Percentiles rank a stretch among this genome's conserved stretches.
Conservation (phyloP, 2,888 invertebrate species). For the Apamea monoglypha region DNA sequence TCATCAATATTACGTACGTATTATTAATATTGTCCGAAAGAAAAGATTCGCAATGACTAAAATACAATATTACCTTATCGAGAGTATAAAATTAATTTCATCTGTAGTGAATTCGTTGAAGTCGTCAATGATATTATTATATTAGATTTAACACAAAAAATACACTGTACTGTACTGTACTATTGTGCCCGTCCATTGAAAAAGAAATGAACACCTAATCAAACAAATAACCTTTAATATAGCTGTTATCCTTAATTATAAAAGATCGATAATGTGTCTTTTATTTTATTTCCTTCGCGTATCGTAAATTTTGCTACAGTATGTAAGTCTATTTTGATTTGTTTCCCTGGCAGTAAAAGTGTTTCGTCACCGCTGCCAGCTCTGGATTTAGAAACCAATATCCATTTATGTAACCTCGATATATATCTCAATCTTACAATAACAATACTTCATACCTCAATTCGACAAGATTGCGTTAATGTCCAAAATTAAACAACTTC, state of each 20-base stretch:
- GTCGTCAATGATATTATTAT: background rate
- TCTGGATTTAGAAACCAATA: conserved; percentile 2
- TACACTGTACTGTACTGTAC: too few species aligned
- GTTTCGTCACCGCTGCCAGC: background rate
- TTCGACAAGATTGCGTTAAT: conserved; percentile 31
- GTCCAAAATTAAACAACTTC: conserved; percentile 50
- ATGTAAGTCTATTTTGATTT: background rate
- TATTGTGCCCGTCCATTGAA: background rate
- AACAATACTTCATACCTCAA: conserved; percentile 9
- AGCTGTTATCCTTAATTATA: background rate
- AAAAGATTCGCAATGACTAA: background rate
- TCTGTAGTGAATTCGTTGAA: background rate
- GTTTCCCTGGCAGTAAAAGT: background rate
- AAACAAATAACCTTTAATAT: background rate
- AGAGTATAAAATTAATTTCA: background rate
- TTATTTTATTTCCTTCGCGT: background rate
- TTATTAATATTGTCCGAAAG: too few species aligned
- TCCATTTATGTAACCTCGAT: background rate
- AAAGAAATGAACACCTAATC: background rate
- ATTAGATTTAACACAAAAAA: background rate
- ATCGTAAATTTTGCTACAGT: background rate
- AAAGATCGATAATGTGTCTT: background rate
- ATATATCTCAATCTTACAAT: conserved; percentile 13
- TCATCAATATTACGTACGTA: background rate
- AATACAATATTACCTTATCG: background rate